Percentiles rank a stretch among this genome's conserved stretches.
These are phyloP conservation scores for Tringa solitaria DNA, from an alignment of 2,113 vertebrate genomes.

Conservation along the genomic window DNA sequence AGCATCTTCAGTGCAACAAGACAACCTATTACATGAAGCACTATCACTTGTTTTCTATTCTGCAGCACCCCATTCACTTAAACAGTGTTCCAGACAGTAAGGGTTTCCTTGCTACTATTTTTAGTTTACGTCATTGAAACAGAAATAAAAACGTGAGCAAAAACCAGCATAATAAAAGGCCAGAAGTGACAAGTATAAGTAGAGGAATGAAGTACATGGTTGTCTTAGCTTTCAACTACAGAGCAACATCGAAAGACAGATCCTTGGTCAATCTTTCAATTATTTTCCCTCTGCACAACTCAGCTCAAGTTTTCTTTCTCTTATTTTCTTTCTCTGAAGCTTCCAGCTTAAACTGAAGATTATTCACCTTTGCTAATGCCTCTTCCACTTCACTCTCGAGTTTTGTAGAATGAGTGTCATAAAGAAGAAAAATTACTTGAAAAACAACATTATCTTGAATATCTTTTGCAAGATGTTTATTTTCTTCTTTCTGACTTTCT, in stretches of 20 bases:
- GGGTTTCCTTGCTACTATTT: neutral
- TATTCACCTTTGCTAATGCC: constrained; percentile 73
- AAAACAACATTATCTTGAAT: too few relatives aligned
- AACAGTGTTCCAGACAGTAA: neutral
- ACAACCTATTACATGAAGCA: fast-evolving
- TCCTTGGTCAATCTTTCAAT: neutral
- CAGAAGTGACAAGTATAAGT: neutral
- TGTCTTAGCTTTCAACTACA: neutral
- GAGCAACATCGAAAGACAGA: neutral
- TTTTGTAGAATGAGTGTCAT: constrained; percentile 64
- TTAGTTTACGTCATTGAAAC: neutral
- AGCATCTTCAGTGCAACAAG: neutral
- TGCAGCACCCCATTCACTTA: neutral
- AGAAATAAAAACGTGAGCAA: neutral
- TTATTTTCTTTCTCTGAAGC: constrained; percentile 79
- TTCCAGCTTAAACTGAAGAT: constrained; percentile 75
- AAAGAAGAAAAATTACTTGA: too few relatives aligned
- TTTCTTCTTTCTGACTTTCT: constrained; percentile 76
- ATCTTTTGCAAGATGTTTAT: constrained; percentile 54
- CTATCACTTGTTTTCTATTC: neutral
- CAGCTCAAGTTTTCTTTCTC: neutral
- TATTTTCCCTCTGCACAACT: neutral
- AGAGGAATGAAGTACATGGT: neutral
- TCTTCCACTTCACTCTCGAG: constrained; percentile 79
- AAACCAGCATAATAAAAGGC: neutral